phyloP scores from a whole-genome alignment of 2,888 invertebrate species.

The Cheilosia grossa region DNA sequence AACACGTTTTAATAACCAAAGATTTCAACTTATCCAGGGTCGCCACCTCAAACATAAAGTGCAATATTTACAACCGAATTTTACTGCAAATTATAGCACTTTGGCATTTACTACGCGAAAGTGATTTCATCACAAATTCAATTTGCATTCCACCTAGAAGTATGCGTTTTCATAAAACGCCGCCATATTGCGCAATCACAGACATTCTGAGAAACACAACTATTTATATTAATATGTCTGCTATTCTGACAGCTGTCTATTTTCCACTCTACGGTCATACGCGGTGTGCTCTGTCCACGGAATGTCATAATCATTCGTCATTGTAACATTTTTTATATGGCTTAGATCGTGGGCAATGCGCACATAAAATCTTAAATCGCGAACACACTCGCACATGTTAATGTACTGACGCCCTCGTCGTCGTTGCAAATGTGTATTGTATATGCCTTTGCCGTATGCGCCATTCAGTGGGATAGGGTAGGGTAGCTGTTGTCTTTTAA shows the following conservation, averaged over 20 bases:
- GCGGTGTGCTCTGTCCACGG: constrained; percentile 57
- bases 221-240: constrained; percentile 69
- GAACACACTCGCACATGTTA: constrained; percentile 61
- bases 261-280: constrained; percentile 19
- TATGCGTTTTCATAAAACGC: not conserved
- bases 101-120: no score
- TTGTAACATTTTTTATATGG: constrained; percentile 45
- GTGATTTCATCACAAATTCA: no score
- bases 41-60: no score
- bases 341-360: constrained; percentile 62
- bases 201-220: constrained; percentile 45
- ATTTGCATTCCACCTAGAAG: not conserved
- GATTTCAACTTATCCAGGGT: no score
- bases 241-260: constrained; percentile 65
- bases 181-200: constrained; percentile 47
- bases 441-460: no score
- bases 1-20: no score
- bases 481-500: constrained; percentile 28
- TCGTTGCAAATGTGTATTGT: not conserved
- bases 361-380: constrained; percentile 20
- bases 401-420: constrained; percentile 59
- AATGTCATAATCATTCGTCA: constrained; percentile 75
- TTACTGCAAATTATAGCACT: no score
- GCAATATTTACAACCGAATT: no score
- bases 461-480: not conserved